A percentile compares a stretch with the other conserved stretches of the same genome.
Conservation (phyloP, 2,888 invertebrate genomes). For the Seladonia tumulorum region DNA sequence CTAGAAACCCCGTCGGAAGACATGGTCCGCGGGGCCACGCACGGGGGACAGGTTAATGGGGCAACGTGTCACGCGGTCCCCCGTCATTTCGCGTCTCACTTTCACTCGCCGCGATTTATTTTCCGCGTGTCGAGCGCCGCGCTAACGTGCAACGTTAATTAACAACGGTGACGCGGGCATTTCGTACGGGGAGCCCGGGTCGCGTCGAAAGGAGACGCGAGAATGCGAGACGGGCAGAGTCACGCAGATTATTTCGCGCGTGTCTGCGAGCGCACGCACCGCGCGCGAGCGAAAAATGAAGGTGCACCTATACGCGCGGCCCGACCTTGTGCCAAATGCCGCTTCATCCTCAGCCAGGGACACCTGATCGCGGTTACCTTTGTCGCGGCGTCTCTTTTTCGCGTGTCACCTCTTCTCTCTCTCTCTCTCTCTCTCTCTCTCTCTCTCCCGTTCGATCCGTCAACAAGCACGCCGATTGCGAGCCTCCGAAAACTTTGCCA, state of each 20-base stretch:
- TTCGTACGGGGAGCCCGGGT: conserved; percentile 9
- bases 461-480: background rate
- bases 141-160: conserved; percentile 57
- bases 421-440: no score
- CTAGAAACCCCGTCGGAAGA: background rate
- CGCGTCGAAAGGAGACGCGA: conserved; percentile 22
- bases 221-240: conserved; percentile 7
- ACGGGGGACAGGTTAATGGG: conserved; percentile 31
- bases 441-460: background rate
- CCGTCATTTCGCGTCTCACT: conserved; percentile 54
- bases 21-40: background rate
- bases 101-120: conserved; percentile 70
- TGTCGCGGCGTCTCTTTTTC: conserved; percentile 36
- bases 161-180: conserved; percentile 36
- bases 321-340: conserved; percentile 80
- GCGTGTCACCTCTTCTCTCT: background rate
- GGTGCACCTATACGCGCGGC: conserved; percentile 64
- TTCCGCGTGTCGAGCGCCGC: conserved; percentile 53
- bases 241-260: conserved; percentile 11
- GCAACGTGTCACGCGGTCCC: conserved; percentile 39
- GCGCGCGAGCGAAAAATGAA: conserved; percentile 29
- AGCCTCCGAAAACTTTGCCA: background rate
- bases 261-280: conserved; percentile 15
- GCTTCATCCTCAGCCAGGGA: conserved; percentile 77
- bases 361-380: conserved; percentile 59